Percentiles rank a stretch among this genome's conserved stretches.
These are phyloP conservation scores for Polymixis flavicincta DNA, from an alignment of 2,888 invertebrate genomes.

Conservation along the genomic window DNA sequence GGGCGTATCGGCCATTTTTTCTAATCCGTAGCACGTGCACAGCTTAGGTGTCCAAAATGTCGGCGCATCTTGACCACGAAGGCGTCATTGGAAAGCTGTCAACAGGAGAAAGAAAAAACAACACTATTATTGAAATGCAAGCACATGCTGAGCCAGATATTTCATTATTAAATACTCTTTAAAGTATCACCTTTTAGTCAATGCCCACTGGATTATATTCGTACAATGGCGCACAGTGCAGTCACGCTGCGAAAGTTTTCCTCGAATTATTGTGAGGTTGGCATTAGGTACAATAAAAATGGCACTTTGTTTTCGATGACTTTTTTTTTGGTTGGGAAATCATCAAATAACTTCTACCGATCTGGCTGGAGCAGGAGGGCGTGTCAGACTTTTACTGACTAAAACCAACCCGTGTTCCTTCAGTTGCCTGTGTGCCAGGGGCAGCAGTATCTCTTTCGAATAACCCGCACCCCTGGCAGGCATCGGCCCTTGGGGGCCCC, in stretches of 20 bases:
- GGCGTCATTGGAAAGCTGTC: slow-evolving; percentile 48
- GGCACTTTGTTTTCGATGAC: slow-evolving; percentile 27
- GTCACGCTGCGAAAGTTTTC: slow-evolving; percentile 44
- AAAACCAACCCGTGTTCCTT: no score
- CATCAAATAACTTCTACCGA: no score
- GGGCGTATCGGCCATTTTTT: slow-evolving; percentile 42
- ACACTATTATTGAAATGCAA: slow-evolving; percentile 47
- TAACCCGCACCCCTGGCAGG: no score
- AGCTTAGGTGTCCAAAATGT: slow-evolving; percentile 54
- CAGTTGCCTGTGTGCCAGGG: no score
- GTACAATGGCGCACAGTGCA: slow-evolving; percentile 43
- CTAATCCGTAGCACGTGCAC: slow-evolving; percentile 62
- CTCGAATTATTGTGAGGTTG: slow-evolving; percentile 25
- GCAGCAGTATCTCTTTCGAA: no score
- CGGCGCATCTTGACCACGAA: slow-evolving; percentile 51
- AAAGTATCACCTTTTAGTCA: slow-evolving; percentile 58
- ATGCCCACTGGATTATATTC: slow-evolving; percentile 60
- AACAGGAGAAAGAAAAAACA: slow-evolving; percentile 41
- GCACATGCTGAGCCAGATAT: slow-evolving; percentile 63
- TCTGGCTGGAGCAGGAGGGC: no score
- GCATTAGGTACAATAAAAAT: background rate
- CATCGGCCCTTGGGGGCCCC: no score
- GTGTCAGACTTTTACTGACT: no score
- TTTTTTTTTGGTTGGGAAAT: no score
- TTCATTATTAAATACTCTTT: slow-evolving; percentile 64